Evolutionary conservation across 2,797 vertebrate genomes (phyloP).

Genomic region (Silurus lanzhouensis): DNA sequence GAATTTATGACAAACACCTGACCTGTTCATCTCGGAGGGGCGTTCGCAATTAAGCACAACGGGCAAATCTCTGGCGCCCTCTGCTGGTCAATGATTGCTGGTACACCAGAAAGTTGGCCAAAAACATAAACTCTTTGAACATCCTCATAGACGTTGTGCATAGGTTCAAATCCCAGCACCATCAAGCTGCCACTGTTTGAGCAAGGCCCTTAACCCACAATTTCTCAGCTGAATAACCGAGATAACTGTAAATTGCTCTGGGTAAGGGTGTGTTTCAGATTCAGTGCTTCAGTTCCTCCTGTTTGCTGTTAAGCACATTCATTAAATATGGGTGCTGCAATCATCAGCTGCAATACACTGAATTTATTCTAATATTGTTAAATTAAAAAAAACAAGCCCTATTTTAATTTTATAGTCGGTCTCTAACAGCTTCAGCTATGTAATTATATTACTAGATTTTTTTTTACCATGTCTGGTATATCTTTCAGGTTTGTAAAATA

Average conservation of each 20-base stretch:
- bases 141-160: background rate
- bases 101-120: constrained; percentile 1
- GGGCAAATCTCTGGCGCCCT: constrained; percentile 56
- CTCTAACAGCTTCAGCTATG: too few species aligned
- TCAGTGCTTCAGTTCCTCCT: background rate
- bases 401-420: background rate
- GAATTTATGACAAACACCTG: background rate
- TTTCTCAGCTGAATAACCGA: too few species aligned
- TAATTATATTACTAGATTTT: background rate
- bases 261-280: background rate
- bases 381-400: background rate
- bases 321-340: background rate
- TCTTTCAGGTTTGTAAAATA: too few species aligned
- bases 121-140: background rate
- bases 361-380: background rate
- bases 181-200: too few species aligned
- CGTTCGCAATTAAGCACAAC: background rate
- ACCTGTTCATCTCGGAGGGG: background rate
- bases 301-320: background rate
- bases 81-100: constrained; percentile 47
- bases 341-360: background rate
- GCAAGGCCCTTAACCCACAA: too few species aligned
- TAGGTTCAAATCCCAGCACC: too few species aligned
- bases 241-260: too few species aligned
- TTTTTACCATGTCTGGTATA: background rate